Evolutionary conservation across 2,888 invertebrate genomes (phyloP), one percentile per base, ranked within the genome.

Genomic region (Actias luna): DNA sequence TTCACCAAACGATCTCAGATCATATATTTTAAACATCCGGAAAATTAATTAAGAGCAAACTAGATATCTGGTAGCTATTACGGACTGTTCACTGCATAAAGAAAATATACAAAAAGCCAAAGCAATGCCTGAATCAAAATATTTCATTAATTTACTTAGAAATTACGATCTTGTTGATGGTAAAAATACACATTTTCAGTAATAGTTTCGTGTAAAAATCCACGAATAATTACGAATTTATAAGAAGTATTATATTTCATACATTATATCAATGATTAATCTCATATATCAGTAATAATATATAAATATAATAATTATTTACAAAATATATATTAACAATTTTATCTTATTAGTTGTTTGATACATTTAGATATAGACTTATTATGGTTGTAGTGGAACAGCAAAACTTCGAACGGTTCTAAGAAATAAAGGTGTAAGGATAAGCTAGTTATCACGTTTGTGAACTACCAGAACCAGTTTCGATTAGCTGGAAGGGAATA

Each of bases 11-110:
- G 18, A 22, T 46, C 33, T 42, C 58, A 58, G 58, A 25, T 62
- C 10, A 25, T 33, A n/a, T 22, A 58, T 35, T 31, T 39, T 58
- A 62, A 50, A 60, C 59, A 60, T 60, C 59, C 59, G 59, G 46
- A 14, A 31, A 46, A 59, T 29, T 46, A 46, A 46, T 46, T 46
- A 46, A 46, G 16, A 12, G 12, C 46, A 22, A 46, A 46, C 46
- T 22, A 46, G 46, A 46, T 46, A 22, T 46, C 22, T 46, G 46
- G 8, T 46, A 10, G 22, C 10, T 46, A 22, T 46, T 22, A 25
- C 46, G 10, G 46, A 46, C 46, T 22, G 2, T 12, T 46, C 22
- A 46, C 18, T 46, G 46, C 46, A 46, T 46, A 22, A 46, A 22
- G 22, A 46, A 46, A 46, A 46, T 46, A 46, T 3, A 46, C 22